Conservation (phyloP, 2,797 vertebrate genomes). For the Sebastolobus alascanus region DNA sequence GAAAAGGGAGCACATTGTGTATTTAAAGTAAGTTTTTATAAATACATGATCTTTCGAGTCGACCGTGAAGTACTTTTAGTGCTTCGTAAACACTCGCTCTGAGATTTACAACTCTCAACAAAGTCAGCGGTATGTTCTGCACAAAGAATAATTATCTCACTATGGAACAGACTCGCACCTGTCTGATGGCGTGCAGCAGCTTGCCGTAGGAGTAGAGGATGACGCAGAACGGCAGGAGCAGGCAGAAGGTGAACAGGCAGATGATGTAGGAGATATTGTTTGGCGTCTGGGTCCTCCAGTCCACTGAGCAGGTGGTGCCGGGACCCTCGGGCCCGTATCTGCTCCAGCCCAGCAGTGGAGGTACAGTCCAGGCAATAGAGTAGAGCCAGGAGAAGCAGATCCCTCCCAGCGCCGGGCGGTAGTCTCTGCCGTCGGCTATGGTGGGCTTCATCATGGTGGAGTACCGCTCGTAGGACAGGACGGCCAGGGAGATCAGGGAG, state of each 20-base stretch:
- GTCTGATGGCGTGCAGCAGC: conserved; percentile 84
- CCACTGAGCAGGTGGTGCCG: conserved; percentile 88
- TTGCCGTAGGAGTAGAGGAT: conserved; percentile 87
- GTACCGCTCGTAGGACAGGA: conserved; percentile 88
- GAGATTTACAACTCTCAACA: not conserved
- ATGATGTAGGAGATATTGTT: conserved; percentile 87
- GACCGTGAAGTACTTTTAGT: not conserved
- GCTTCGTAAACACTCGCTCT: not conserved
- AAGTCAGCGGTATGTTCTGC: not conserved
- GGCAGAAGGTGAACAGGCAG: conserved; percentile 88
- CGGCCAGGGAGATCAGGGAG: conserved; percentile 87
- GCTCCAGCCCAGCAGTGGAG: conserved; percentile 89
- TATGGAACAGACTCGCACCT: conserved; percentile 70
- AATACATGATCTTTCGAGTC: not conserved
- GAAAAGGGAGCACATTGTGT: conserved; percentile 5
- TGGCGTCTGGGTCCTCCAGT: conserved; percentile 86
- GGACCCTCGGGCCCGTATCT: conserved; percentile 87
- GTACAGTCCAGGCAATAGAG: conserved; percentile 84
- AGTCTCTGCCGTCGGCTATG: conserved; percentile 82
- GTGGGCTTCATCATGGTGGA: conserved; percentile 83
- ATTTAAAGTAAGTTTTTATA: not conserved
- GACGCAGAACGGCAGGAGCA: conserved; percentile 85
- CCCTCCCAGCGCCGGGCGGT: conserved; percentile 79
- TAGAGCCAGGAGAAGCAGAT: conserved; percentile 89
- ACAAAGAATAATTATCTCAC: not conserved